Conservation (phyloP, 2,888 invertebrate species). For the Dicycla oo region DNA sequence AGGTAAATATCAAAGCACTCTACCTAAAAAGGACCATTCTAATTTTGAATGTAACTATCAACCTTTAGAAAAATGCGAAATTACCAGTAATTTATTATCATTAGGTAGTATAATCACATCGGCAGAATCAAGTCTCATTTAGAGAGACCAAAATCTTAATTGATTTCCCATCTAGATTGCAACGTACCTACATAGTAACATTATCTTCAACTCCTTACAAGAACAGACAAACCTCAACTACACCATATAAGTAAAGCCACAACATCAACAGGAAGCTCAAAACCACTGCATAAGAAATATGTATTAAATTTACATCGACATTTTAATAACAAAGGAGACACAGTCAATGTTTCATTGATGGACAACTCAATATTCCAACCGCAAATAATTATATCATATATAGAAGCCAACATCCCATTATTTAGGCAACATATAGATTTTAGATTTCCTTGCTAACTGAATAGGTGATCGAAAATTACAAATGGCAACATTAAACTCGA, state of each 20-base stretch:
- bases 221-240: conserved; percentile 41
- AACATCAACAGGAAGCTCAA: conserved; percentile 48
- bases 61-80: neutral
- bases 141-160: neutral
- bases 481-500: conserved; percentile 53
- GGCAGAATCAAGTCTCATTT: neutral
- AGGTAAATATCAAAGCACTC: too few species aligned
- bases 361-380: conserved; percentile 57
- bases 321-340: conserved; percentile 53
- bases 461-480: conserved; percentile 53
- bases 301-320: conserved; percentile 48
- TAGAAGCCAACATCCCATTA: conserved; percentile 38
- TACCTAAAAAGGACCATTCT: neutral
- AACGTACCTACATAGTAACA: neutral
- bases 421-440: conserved; percentile 60
- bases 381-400: conserved; percentile 58
- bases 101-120: neutral
- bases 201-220: conserved; percentile 35
- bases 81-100: neutral
- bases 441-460: conserved; percentile 59
- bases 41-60: neutral
- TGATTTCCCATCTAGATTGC: conserved; percentile 32
- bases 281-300: conserved; percentile 42
- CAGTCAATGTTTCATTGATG: conserved; percentile 47
- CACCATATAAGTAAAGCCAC: conserved; percentile 41